Conservation (phyloP, 2,113 vertebrate species). For the Azemiops feae region DNA sequence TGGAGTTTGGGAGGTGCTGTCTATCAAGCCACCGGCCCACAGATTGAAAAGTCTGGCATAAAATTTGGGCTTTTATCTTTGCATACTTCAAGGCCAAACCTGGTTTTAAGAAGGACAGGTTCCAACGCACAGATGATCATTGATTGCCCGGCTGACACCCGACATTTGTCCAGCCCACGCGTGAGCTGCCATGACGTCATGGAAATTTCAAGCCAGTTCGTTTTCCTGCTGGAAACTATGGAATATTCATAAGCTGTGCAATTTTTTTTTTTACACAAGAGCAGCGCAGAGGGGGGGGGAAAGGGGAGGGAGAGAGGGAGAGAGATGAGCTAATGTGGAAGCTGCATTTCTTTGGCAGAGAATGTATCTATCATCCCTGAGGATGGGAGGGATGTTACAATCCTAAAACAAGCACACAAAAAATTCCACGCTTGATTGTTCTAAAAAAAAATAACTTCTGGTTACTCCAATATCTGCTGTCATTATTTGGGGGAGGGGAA, state of each 20-base stretch:
- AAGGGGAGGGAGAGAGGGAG: background rate
- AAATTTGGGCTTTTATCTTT: background rate
- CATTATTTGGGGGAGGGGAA: background rate
- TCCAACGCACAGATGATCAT: background rate
- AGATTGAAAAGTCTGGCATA: background rate
- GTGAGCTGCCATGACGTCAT: background rate
- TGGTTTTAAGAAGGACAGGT: background rate
- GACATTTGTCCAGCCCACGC: background rate
- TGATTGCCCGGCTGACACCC: background rate
- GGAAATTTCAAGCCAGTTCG: background rate
- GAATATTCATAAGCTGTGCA: background rate
- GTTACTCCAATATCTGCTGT: background rate
- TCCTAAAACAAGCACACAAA: background rate
- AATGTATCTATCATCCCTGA: background rate
- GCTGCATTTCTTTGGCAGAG: background rate
- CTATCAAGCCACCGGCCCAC: background rate
- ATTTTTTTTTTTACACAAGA: background rate
- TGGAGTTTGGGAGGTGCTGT: background rate
- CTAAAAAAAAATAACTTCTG: background rate
- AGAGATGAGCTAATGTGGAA: background rate
- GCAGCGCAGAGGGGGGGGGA: too few relatives aligned
- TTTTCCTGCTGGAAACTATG: background rate
- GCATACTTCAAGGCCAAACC: background rate
- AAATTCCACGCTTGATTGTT: background rate
- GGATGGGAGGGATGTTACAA: background rate